A percentile compares a stretch with the other conserved stretches of the same genome.
Conservation (phyloP, 2,888 invertebrate species). For the Himalopsyche japonica region DNA sequence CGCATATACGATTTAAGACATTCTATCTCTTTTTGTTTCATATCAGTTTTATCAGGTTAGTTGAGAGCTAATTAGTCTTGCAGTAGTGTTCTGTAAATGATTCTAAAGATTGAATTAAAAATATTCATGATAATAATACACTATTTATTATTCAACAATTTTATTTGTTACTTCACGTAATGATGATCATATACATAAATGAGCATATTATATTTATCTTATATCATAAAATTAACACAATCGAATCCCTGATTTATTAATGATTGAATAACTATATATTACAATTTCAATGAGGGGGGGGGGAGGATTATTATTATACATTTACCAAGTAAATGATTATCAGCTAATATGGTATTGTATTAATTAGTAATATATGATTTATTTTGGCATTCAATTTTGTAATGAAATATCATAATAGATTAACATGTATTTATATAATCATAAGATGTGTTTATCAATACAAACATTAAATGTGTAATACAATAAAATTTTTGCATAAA, state of each 20-base stretch:
- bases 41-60: too few relatives aligned
- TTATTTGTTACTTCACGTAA: conserved; percentile 28
- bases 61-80: too few relatives aligned
- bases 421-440: conserved; percentile 22
- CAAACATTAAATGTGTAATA: neutral
- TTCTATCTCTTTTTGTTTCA: too few relatives aligned
- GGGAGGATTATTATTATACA: neutral
- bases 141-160: conserved; percentile 35
- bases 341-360: neutral
- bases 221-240: neutral
- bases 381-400: conserved; percentile 16
- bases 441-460: conserved; percentile 26
- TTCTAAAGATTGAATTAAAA: neutral
- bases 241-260: conserved; percentile 31
- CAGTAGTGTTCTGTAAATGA: too few relatives aligned
- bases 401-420: neutral
- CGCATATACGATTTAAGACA: too few relatives aligned
- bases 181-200: conserved; percentile 32
- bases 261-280: conserved; percentile 20
- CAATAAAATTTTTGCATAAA: neutral
- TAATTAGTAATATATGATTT: neutral
- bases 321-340: conserved; percentile 1
- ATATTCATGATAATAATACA: neutral
- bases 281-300: conserved; percentile 11
- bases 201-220: conserved; percentile 20